Percentiles rank a stretch among this genome's conserved stretches.
Conservation (phyloP, 2,113 vertebrate genomes). For the Oplegnathus fasciatus region DNA sequence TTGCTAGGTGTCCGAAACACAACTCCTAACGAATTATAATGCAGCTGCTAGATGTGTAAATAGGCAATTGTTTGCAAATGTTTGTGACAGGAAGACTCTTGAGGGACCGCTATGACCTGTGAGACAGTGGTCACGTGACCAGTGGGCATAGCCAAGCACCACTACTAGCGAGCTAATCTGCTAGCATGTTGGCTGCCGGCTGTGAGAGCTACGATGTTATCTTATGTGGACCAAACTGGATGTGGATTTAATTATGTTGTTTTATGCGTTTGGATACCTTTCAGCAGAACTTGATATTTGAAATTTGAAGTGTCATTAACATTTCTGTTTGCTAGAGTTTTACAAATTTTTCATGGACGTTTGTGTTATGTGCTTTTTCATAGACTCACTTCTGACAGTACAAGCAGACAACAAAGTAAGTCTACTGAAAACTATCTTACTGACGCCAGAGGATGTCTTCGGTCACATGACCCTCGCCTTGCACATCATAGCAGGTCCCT, state of each 20-base stretch:
- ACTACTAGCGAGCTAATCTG: background rate
- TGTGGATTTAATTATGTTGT: background rate
- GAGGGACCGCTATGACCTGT: background rate
- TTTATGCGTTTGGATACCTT: too few species aligned
- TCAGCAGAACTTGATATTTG: too few species aligned
- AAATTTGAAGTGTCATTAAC: too few species aligned
- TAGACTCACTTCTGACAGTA: too few species aligned
- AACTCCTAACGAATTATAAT: background rate
- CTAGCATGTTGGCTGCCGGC: background rate
- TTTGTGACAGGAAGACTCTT: too few species aligned
- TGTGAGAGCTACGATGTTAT: background rate
- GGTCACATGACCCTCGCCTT: background rate
- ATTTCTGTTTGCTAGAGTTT: too few species aligned
- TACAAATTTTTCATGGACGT: too few species aligned
- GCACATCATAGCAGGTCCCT: background rate
- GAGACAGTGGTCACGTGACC: background rate
- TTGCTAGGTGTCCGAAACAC: background rate
- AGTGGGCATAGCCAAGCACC: background rate
- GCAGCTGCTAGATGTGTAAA: background rate
- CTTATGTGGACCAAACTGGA: background rate
- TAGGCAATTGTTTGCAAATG: background rate
- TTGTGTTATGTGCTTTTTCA: too few species aligned
- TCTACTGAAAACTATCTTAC: background rate
- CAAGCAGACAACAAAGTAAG: background rate
- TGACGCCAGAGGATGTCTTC: background rate